Percentiles rank a stretch among this genome's conserved stretches.
Conservation (phyloP, 1,140 invertebrate genomes). For the Phenacoccus solenopsis region DNA sequence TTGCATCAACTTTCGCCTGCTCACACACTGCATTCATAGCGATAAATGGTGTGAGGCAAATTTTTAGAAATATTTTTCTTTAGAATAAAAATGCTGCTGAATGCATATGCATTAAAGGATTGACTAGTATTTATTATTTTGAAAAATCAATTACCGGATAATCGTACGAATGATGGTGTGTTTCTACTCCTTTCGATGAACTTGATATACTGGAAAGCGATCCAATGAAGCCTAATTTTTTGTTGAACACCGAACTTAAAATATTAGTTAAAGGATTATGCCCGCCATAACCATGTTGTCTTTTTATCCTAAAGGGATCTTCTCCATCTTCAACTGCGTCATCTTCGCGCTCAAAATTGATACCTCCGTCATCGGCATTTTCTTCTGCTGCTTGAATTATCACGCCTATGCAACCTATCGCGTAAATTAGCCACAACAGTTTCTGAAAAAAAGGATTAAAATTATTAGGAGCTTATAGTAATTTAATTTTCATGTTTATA, state of each 20-base stretch:
- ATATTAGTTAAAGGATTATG: not conserved
- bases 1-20: not conserved
- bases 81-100: too few species aligned
- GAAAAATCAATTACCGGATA: not conserved
- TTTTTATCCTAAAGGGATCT: not conserved
- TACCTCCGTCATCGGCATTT: not conserved
- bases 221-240: slow-evolving; percentile 6
- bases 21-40: too few species aligned
- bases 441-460: not conserved
- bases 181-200: slow-evolving; percentile 8
- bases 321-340: not conserved
- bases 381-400: not conserved
- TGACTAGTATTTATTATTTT: too few species aligned
- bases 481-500: too few species aligned
- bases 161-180: not conserved
- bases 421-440: not conserved
- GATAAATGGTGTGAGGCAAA: too few species aligned
- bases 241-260: slow-evolving; percentile 4
- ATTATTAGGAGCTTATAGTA: too few species aligned
- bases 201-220: slow-evolving; percentile 4
- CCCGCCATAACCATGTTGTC: not conserved
- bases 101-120: too few species aligned
- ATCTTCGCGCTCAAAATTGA: not conserved
- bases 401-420: not conserved
- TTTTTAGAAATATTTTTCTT: too few species aligned